Evolutionary conservation across 2,888 invertebrate species (phyloP).

Genomic region (Augochlorella aurata): DNA sequence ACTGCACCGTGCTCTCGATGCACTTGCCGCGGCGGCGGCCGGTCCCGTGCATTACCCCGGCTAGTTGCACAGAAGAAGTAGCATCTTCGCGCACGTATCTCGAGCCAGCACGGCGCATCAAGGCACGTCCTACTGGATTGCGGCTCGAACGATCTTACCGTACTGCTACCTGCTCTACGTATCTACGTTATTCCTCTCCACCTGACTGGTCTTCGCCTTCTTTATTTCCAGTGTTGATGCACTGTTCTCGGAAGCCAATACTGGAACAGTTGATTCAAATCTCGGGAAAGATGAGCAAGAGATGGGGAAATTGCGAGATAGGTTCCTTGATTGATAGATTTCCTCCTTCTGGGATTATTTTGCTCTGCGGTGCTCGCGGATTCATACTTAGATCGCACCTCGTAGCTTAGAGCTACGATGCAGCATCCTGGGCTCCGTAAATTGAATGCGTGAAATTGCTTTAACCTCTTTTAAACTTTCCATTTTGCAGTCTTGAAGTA

Average conservation of each 20-base stretch:
- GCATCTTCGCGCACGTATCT: constrained; percentile 80
- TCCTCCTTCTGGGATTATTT: neutral
- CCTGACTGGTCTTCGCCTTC: neutral
- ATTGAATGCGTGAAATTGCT: too few species aligned
- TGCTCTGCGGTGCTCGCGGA: neutral
- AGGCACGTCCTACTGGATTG: constrained; percentile 81
- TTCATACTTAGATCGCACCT: neutral
- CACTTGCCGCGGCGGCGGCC: constrained; percentile 71
- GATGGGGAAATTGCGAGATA: neutral
- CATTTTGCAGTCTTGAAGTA: too few species aligned
- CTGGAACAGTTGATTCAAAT: neutral
- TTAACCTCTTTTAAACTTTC: too few species aligned
- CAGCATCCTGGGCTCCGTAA: too few species aligned
- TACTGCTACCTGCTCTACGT: constrained; percentile 72
- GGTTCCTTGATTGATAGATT: neutral
- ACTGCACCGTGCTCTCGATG: constrained; percentile 74
- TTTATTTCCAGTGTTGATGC: constrained; percentile 6
- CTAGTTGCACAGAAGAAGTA: constrained; percentile 79
- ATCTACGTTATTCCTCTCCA: constrained; percentile 20
- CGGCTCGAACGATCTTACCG: constrained; percentile 75
- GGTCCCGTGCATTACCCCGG: constrained; percentile 65
- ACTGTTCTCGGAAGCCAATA: neutral
- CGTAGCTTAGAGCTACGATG: neutral
- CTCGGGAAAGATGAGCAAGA: neutral
- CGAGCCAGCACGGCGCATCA: constrained; percentile 80